Evolutionary conservation across 2,888 invertebrate species (phyloP).

Genomic region (Bugulina stolonifera): DNA sequence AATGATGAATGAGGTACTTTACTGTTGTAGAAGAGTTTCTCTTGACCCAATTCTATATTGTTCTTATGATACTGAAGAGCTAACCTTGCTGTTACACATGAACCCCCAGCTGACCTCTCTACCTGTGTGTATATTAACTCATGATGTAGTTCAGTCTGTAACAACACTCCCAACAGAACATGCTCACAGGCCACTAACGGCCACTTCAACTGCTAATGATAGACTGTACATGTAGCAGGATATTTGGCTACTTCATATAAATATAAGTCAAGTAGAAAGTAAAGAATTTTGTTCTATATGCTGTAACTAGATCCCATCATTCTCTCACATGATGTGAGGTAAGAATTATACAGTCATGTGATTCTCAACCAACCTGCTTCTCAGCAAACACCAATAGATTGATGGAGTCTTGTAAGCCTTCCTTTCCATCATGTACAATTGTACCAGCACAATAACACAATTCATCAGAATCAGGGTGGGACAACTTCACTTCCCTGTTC

Average conservation of each 20-base stretch:
- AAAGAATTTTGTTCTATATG: no score
- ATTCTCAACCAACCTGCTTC: conserved; percentile 5
- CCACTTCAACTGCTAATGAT: no score
- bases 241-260: no score
- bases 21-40: conserved; percentile 37
- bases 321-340: no score
- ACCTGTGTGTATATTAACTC: conserved; percentile 36
- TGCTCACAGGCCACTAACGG: no score
- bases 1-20: conserved; percentile 34
- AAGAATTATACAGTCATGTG: no score
- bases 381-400: not conserved
- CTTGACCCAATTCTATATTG: conserved; percentile 28
- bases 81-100: conserved; percentile 49
- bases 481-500: not conserved
- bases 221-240: no score
- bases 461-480: not conserved
- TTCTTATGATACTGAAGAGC: conserved; percentile 41
- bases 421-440: not conserved
- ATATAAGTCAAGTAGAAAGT: no score
- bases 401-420: not conserved
- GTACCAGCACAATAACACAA: not conserved
- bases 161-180: no score
- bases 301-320: no score
- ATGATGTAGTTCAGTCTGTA: no score
- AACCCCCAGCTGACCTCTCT: conserved; percentile 52